phyloP scores from a whole-genome alignment of 1,140 invertebrate genomes.

The Drosophila leontia region DNA sequence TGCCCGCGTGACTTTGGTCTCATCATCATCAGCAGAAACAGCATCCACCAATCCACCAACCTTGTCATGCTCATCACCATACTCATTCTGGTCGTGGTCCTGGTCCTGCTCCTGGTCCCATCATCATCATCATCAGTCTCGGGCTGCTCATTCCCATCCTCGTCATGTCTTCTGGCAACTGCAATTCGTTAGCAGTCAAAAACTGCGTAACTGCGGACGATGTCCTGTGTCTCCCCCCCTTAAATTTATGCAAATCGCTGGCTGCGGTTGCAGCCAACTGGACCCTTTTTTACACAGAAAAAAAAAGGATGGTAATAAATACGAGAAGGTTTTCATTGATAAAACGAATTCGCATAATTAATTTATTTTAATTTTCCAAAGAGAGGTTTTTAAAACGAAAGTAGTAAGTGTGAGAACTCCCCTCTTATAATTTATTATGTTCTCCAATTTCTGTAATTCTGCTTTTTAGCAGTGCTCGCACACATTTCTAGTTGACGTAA shows the following conservation, averaged over 20 bases:
- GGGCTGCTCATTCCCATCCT: constrained; percentile 34
- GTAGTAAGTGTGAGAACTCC: accelerated
- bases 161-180: constrained; percentile 53
- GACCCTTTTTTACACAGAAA: constrained; percentile 15
- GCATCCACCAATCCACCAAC: constrained; percentile 21
- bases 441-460: not conserved
- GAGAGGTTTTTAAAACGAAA: not conserved
- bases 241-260: constrained; percentile 79
- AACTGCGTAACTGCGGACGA: constrained; percentile 62
- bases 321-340: too few relatives aligned
- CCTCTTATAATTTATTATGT: not conserved
- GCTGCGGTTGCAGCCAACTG: constrained; percentile 30
- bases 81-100: constrained; percentile 26
- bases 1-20: constrained; percentile 66
- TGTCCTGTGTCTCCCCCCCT: constrained; percentile 57
- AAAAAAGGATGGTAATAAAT: not conserved
- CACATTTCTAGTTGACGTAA: constrained; percentile 8
- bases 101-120: not conserved
- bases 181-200: constrained; percentile 77
- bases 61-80: constrained; percentile 24
- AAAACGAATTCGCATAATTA: too few relatives aligned
- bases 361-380: too few relatives aligned
- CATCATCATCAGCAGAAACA: constrained; percentile 55
- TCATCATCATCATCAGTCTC: constrained; percentile 35
- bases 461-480: constrained; percentile 5